Conservation (phyloP, 1,140 invertebrate genomes). For the Cotesia typhae region DNA sequence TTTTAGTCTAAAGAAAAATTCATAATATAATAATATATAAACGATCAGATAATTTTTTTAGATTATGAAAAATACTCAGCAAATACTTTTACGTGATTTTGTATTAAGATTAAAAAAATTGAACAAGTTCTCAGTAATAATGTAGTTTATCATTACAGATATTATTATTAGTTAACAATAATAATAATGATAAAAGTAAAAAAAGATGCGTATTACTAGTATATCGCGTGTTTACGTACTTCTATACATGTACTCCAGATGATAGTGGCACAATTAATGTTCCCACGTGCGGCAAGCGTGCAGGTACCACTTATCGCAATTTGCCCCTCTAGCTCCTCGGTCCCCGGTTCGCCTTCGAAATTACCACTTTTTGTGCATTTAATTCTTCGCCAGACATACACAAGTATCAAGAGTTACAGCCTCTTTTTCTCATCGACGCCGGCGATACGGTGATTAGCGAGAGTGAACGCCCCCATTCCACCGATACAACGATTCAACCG, state of each 20-base stretch:
- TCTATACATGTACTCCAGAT: conserved; percentile 25
- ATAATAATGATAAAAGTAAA: neutral
- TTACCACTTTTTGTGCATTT: conserved; percentile 37
- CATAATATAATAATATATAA: too few species aligned
- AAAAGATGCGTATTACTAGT: neutral
- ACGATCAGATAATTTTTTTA: too few species aligned
- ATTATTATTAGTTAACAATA: neutral
- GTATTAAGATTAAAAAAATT: too few species aligned
- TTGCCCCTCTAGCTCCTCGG: conserved; percentile 22
- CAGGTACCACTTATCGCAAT: conserved; percentile 37
- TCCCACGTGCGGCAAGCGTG: conserved; percentile 34
- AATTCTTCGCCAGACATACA: conserved; percentile 24
- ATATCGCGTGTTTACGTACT: neutral
- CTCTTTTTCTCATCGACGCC: conserved; percentile 27
- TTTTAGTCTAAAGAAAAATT: too few species aligned
- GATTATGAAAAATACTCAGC: too few species aligned
- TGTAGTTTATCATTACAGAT: conserved; percentile 3
- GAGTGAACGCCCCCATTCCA: conserved; percentile 25
- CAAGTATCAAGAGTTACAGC: conserved; percentile 22
- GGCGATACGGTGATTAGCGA: conserved; percentile 27
- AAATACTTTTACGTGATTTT: too few species aligned
- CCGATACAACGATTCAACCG: conserved; percentile 9
- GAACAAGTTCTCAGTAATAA: neutral
- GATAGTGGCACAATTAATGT: conserved; percentile 38
- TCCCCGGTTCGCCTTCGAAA: conserved; percentile 21